Evolutionary conservation across 2,888 invertebrate genomes (phyloP).

Genomic region (Rhopalosiphum nymphaeae): DNA sequence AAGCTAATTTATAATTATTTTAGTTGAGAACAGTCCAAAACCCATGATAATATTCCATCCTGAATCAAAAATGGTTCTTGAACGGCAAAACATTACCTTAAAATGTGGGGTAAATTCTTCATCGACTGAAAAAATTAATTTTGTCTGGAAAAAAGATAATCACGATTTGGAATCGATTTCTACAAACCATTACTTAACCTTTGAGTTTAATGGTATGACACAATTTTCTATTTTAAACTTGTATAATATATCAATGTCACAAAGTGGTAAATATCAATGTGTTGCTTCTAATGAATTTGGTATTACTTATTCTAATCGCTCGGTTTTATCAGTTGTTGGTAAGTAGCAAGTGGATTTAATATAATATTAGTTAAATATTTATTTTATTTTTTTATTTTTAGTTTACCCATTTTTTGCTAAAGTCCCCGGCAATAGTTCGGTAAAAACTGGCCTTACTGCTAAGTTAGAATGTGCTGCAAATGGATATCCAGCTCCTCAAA

Average conservation of each 20-base stretch:
- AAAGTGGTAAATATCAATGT: constrained; percentile 94
- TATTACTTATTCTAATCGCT: constrained; percentile 88
- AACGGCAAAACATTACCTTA: constrained; percentile 86
- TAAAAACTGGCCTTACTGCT: constrained; percentile 87
- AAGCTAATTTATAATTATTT: neutral
- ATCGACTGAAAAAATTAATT: constrained; percentile 80
- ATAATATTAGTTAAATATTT: neutral
- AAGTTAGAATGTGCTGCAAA: constrained; percentile 91
- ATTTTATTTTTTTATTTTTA: constrained; percentile 69
- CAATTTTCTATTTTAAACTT: constrained; percentile 80
- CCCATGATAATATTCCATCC: constrained; percentile 88
- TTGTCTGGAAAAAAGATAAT: constrained; percentile 92
- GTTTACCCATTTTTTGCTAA: constrained; percentile 89
- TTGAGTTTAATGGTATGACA: constrained; percentile 74
- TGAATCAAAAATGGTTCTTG: constrained; percentile 84
- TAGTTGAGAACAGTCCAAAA: constrained; percentile 82
- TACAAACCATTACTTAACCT: constrained; percentile 67
- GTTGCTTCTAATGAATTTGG: constrained; percentile 91
- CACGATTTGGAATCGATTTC: constrained; percentile 72
- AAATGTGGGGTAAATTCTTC: constrained; percentile 86
- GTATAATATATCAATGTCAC: constrained; percentile 81
- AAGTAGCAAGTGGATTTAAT: constrained; percentile 69
- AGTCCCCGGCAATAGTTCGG: constrained; percentile 86
- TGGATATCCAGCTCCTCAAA: constrained; percentile 90
- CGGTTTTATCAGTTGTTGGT: constrained; percentile 88